Evolutionary conservation across 2,888 invertebrate species (phyloP).

Genomic region (Tuberolachnus salignus): DNA sequence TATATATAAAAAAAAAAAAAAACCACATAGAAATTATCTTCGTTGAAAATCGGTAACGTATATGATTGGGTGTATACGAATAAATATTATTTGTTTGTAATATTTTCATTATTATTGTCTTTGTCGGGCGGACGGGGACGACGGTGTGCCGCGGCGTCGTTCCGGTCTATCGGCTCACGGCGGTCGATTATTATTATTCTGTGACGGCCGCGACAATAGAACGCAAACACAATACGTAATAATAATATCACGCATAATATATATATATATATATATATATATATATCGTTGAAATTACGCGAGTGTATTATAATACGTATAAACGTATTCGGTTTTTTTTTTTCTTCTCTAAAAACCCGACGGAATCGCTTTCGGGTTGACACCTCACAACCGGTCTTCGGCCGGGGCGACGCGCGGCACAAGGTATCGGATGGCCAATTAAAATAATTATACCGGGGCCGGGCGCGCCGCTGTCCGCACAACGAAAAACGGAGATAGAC

Average conservation of each 20-base stretch:
- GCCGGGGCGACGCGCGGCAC: not conserved
- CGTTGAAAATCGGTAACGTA: too few relatives aligned
- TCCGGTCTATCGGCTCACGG: constrained; percentile 55
- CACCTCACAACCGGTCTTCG: constrained; percentile 54
- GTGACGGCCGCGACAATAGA: constrained; percentile 14
- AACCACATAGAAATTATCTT: too few relatives aligned
- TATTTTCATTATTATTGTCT: constrained; percentile 51
- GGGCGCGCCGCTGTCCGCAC: too few relatives aligned
- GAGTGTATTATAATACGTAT: not conserved
- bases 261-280: too few relatives aligned
- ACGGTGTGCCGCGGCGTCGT: constrained; percentile 1
- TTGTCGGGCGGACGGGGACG: too few relatives aligned
- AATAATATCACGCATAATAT: too few relatives aligned
- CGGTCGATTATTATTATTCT: too few relatives aligned
- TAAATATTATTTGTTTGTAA: too few relatives aligned
- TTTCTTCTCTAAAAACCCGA: constrained; percentile 40
- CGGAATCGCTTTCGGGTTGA: constrained; percentile 51
- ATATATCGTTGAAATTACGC: too few relatives aligned
- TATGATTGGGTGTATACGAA: too few relatives aligned
- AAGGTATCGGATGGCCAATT: constrained; percentile 50
- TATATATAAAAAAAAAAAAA: too few relatives aligned
- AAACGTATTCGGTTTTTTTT: too few relatives aligned
- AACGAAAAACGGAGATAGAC: not conserved
- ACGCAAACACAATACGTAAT: not conserved
- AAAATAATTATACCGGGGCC: constrained; percentile 42